phyloP scores from a whole-genome alignment of 2,113 vertebrate species.

The Syrrhaptes paradoxus region DNA sequence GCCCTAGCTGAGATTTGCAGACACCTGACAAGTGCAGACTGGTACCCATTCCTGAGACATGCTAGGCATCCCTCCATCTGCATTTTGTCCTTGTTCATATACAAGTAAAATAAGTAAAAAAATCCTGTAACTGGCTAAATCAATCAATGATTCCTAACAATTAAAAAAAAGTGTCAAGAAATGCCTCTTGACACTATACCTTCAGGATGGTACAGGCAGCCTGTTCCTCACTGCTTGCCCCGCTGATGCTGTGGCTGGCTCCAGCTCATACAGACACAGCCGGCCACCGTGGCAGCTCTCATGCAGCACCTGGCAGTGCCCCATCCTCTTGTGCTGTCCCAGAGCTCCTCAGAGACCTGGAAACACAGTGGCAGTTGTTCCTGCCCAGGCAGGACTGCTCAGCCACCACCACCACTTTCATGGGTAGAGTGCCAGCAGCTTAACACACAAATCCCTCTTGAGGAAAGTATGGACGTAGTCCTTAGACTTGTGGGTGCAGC shows the following conservation, averaged over 20 bases:
- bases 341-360: neutral
- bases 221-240: neutral
- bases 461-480: neutral
- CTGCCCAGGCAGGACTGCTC: neutral
- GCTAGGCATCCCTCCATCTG: neutral
- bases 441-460: neutral
- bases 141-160: neutral
- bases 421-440: neutral
- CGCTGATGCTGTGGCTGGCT: neutral
- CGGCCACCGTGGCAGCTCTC: rapidly evolving
- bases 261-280: neutral
- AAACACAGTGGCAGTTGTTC: neutral
- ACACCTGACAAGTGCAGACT: neutral
- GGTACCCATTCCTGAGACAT: rapidly evolving
- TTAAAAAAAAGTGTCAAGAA: neutral
- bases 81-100: neutral
- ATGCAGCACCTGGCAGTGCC: neutral
- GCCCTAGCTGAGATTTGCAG: neutral
- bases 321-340: rapidly evolving
- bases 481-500: neutral
- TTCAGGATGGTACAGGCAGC: neutral
- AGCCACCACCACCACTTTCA: neutral
- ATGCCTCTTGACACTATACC: neutral
- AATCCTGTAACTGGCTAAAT: neutral
- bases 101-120: neutral